Evolutionary conservation across 2,888 invertebrate genomes (phyloP).

Genomic region (Ophion ventricosus): DNA sequence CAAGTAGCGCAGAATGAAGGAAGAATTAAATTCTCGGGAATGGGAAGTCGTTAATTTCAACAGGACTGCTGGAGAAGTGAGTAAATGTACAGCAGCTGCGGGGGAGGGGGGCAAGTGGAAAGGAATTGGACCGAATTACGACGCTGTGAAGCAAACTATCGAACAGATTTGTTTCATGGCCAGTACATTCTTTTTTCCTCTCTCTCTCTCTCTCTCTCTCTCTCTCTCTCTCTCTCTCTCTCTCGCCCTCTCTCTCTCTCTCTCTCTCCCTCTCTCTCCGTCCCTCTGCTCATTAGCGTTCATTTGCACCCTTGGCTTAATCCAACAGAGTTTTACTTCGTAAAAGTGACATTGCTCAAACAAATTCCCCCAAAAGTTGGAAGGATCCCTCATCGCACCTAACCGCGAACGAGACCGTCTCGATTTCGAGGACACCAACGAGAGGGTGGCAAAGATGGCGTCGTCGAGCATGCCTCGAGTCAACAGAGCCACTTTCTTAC

Average conservation of each 20-base stretch:
- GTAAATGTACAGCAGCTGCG: too few relatives aligned
- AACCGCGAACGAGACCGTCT: conserved; percentile 3
- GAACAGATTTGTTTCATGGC: conserved; percentile 13
- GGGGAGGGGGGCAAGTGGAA: conserved; percentile 6
- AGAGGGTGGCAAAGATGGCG: conserved; percentile 19
- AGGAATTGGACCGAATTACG: neutral
- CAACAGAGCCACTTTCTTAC: conserved; percentile 56
- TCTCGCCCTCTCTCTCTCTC: neutral
- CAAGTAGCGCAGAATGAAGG: neutral
- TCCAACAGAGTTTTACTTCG: neutral
- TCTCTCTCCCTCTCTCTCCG: neutral
- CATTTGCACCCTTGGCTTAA: neutral
- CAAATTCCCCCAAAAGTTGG: conserved; percentile 15
- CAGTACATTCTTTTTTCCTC: neutral
- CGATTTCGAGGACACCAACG: conserved; percentile 19
- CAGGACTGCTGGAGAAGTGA: neutral
- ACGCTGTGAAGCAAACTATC: neutral
- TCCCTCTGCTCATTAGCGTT: neutral
- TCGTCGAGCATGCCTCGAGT: conserved; percentile 48
- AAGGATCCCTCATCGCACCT: conserved; percentile 4
- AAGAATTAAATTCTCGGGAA: conserved; percentile 25
- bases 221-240: neutral
- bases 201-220: neutral
- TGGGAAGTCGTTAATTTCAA: conserved; percentile 20
- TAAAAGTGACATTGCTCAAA: conserved; percentile 12